Conservation (phyloP, 2,888 invertebrate genomes). For the Heliconius charithonia region DNA sequence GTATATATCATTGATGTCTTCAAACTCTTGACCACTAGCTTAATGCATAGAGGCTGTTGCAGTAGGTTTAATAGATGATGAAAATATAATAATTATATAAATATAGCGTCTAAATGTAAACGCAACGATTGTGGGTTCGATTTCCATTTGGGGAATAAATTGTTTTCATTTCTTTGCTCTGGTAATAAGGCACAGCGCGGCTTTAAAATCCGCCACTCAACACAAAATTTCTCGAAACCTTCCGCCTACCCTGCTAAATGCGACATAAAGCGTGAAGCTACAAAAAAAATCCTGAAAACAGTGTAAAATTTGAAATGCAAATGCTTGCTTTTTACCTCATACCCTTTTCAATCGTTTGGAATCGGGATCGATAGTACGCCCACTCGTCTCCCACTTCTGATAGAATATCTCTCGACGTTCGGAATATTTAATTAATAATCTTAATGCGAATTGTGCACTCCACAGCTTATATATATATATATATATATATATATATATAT, state of each 20-base stretch:
- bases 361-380: conserved; percentile 16
- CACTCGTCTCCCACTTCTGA: conserved; percentile 6
- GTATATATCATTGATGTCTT: background rate
- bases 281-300: background rate
- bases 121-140: no score
- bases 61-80: background rate
- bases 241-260: background rate
- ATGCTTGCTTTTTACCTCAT: background rate
- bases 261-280: background rate
- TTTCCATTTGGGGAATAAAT: no score
- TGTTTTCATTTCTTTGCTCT: no score
- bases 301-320: background rate
- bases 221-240: background rate
- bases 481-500: no score
- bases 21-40: background rate
- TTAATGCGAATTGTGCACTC: background rate
- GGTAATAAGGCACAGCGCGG: background rate
- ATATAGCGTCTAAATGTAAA: no score
- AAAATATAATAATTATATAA: background rate
- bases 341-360: background rate
- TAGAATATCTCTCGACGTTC: conserved; percentile 5
- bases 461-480: no score
- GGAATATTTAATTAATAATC: conserved; percentile 12
- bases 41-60: background rate
- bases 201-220: background rate